phyloP scores from a whole-genome alignment of 1,140 invertebrate genomes.

The Mactra quadrangularis region DNA sequence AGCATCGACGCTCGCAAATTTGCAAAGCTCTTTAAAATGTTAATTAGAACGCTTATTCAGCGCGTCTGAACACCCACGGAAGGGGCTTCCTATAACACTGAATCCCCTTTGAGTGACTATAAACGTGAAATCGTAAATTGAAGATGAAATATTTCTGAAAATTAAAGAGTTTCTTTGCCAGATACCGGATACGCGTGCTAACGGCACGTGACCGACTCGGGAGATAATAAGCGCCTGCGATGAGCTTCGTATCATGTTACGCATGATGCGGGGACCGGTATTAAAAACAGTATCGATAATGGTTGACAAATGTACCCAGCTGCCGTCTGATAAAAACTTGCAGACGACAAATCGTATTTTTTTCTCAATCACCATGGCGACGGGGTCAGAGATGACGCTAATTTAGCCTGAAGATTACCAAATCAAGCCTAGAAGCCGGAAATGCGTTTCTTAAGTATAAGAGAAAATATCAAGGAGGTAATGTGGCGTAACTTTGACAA shows the following conservation, averaged over 20 bases:
- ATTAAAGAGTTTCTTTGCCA: too few species aligned
- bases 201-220: conserved; percentile 39
- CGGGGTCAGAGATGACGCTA: conserved; percentile 41
- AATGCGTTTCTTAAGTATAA: conserved; percentile 25
- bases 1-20: too few species aligned
- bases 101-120: too few species aligned
- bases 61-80: too few species aligned
- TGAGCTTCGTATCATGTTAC: conserved; percentile 41
- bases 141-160: too few species aligned
- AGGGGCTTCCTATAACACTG: too few species aligned
- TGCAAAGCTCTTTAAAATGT: too few species aligned
- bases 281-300: conserved; percentile 62
- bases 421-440: conserved; percentile 43
- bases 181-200: conserved; percentile 26
- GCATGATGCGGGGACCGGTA: conserved; percentile 56
- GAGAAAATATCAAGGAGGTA: conserved; percentile 2
- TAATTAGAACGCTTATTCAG: too few species aligned
- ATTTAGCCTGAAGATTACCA: conserved; percentile 36
- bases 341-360: conserved; percentile 54
- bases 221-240: conserved; percentile 44
- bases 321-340: conserved; percentile 44
- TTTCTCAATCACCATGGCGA: conserved; percentile 47
- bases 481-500: conserved; percentile 24
- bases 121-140: too few species aligned
- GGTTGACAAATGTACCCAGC: conserved; percentile 56